phyloP scores from a whole-genome alignment of 2,888 invertebrate species.

The Cabera pusaria region DNA sequence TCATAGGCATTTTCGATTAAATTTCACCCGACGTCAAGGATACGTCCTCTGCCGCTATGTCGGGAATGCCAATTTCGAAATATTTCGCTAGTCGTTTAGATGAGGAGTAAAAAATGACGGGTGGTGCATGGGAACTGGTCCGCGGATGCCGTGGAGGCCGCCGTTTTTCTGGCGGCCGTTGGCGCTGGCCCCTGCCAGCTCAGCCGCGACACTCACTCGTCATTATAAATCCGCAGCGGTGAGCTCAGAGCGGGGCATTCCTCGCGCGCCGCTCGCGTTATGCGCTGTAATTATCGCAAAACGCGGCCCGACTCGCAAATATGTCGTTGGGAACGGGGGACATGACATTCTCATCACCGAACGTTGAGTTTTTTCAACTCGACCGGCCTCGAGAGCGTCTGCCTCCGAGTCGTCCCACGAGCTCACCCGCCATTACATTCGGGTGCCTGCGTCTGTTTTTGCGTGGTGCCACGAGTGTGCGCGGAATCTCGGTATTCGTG shows the following conservation, averaged over 20 bases:
- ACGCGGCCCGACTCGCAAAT: constrained; percentile 78
- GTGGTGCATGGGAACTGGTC: constrained; percentile 65
- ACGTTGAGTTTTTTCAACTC: constrained; percentile 66
- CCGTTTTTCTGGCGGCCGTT: constrained; percentile 60
- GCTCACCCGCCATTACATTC: constrained; percentile 57
- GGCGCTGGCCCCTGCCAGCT: constrained; percentile 52
- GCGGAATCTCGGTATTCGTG: constrained; percentile 75
- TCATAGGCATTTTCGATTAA: constrained; percentile 71
- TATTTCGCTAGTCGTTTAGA: constrained; percentile 77
- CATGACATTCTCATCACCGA: constrained; percentile 83
- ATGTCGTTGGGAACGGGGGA: constrained; percentile 80
- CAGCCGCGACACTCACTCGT: constrained; percentile 70
- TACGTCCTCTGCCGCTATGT: constrained; percentile 77
- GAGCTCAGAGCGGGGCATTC: constrained; percentile 77
- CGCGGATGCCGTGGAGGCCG: constrained; percentile 63
- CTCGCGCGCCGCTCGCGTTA: constrained; percentile 72
- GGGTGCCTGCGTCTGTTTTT: constrained; percentile 65
- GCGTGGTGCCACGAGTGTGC: constrained; percentile 61
- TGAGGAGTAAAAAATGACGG: constrained; percentile 61
- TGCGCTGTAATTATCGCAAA: constrained; percentile 81
- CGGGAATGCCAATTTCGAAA: constrained; percentile 79
- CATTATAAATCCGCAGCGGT: constrained; percentile 79
- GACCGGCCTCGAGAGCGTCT: constrained; percentile 58
- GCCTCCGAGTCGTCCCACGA: constrained; percentile 67
- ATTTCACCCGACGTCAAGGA: constrained; percentile 65